phyloP scores from a whole-genome alignment of 1,140 invertebrate genomes.

The Papilio aristodemus region DNA sequence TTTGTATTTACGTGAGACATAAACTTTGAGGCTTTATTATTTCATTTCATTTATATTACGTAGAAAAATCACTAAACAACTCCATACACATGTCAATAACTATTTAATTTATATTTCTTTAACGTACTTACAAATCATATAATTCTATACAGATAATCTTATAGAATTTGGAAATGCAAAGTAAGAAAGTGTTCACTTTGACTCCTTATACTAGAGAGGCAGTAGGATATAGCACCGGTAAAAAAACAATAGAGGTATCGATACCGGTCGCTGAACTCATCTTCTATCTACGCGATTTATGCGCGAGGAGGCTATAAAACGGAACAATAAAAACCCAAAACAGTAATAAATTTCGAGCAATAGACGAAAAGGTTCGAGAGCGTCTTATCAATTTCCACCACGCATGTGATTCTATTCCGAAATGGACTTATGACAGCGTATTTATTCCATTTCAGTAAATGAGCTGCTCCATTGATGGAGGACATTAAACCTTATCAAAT shows the following conservation, averaged over 20 bases:
- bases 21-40: not conserved
- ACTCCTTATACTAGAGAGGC: not conserved
- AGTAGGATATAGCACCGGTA: not conserved
- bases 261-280: constrained; percentile 74
- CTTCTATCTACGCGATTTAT: constrained; percentile 79
- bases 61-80: too few species aligned
- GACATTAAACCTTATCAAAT: constrained; percentile 44
- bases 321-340: constrained; percentile 82
- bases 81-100: too few species aligned
- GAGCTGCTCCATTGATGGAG: constrained; percentile 27
- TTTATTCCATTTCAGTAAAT: constrained; percentile 44
- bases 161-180: too few species aligned
- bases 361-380: constrained; percentile 80
- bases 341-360: constrained; percentile 81
- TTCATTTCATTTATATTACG: not conserved
- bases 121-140: too few species aligned
- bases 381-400: constrained; percentile 80
- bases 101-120: too few species aligned
- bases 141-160: too few species aligned
- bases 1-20: not conserved
- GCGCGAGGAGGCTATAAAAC: constrained; percentile 79
- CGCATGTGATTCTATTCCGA: constrained; percentile 72
- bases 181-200: not conserved
- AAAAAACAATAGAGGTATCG: constrained; percentile 57
- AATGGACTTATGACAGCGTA: constrained; percentile 76